phyloP scores from a whole-genome alignment of 2,797 vertebrate species.

The Gadopsis bispinosus region DNA sequence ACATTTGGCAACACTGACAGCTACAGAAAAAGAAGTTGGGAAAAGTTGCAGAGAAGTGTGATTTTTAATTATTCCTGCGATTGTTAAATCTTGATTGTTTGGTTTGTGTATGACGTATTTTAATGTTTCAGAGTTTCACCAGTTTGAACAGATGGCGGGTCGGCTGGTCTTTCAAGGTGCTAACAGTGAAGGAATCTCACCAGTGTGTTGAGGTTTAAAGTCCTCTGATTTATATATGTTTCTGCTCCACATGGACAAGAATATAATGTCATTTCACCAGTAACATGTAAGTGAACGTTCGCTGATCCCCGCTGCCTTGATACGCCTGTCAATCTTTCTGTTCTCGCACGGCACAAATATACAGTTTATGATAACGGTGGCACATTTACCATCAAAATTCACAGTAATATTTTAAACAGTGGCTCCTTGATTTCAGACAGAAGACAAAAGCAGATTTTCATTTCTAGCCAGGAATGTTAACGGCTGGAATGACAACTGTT shows the following conservation, averaged over 20 bases:
- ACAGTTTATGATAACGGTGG: background rate
- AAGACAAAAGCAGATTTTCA: background rate
- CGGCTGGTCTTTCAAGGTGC: conserved; percentile 16
- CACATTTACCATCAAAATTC: background rate
- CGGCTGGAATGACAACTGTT: no score
- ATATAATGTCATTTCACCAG: background rate
- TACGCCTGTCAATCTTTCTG: background rate
- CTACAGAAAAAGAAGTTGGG: no score
- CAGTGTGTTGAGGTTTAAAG: background rate
- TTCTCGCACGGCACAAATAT: background rate
- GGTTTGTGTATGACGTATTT: background rate
- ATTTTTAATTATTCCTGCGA: background rate
- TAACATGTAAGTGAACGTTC: background rate
- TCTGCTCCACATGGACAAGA: background rate
- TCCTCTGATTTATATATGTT: background rate
- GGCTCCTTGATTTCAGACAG: no score
- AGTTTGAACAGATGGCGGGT: background rate
- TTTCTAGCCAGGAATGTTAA: background rate
- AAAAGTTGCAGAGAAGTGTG: background rate
- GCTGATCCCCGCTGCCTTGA: background rate
- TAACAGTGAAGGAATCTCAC: background rate
- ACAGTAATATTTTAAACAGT: background rate
- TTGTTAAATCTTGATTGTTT: background rate
- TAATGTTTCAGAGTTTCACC: background rate
- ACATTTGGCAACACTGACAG: background rate